A percentile compares a stretch with the other conserved stretches of the same genome.
Conservation (phyloP, 2,888 invertebrate genomes). For the Torymus auratus region DNA sequence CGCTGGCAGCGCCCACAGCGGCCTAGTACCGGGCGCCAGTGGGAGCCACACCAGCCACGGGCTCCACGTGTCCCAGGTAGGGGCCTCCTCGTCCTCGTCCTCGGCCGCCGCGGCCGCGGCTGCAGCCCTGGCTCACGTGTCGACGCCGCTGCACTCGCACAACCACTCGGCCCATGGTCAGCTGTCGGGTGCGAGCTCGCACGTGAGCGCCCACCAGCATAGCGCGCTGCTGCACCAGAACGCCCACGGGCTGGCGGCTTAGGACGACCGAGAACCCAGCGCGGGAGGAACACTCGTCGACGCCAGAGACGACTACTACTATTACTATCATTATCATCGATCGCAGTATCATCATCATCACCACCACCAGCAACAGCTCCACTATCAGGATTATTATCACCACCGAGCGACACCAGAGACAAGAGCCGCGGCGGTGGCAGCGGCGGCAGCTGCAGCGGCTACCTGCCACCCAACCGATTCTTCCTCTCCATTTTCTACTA, state of each 20-base stretch:
- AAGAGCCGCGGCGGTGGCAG: not conserved
- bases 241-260: slow-evolving; percentile 74
- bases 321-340: not conserved
- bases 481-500: slow-evolving; percentile 25
- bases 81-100: slow-evolving; percentile 57
- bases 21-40: slow-evolving; percentile 49
- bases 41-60: slow-evolving; percentile 56
- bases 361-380: slow-evolving; percentile 59
- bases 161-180: slow-evolving; percentile 63
- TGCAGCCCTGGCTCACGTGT: slow-evolving; percentile 58
- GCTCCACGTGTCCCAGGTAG: slow-evolving; percentile 70
- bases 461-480: slow-evolving; percentile 18
- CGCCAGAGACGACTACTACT: slow-evolving; percentile 33
- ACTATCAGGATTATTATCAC: slow-evolving; percentile 13
- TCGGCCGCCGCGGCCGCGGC: slow-evolving; percentile 57
- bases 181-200: slow-evolving; percentile 59
- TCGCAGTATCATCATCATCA: not conserved
- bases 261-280: slow-evolving; percentile 54
- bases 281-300: not conserved
- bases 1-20: slow-evolving; percentile 74
- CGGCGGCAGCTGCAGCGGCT: slow-evolving; percentile 11
- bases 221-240: slow-evolving; percentile 70
- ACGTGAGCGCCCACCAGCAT: slow-evolving; percentile 65
- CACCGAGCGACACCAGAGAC: slow-evolving; percentile 21
- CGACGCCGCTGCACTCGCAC: slow-evolving; percentile 64